Evolutionary conservation across 2,888 invertebrate species (phyloP), one percentile per base, ranked within the genome.

Genomic region (Omphaloscelis lunosa): DNA sequence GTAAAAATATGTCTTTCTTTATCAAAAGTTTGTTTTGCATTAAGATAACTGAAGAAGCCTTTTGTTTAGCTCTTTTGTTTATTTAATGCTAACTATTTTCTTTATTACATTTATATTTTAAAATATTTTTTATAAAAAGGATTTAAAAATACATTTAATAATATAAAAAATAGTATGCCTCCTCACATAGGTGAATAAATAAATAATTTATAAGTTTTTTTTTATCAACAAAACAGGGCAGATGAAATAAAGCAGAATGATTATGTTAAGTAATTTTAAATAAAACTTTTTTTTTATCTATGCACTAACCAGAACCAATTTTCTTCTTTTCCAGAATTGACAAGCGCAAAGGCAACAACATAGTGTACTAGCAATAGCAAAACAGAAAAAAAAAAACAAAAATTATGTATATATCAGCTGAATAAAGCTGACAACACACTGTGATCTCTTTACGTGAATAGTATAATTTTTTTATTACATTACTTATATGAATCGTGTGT

Each of bases 371-470:
- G 86, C 80, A 77, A 86, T 83, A 87, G 66, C 91, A 91, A 90
- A 90, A 84, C 91, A 91, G 91, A 92, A 91, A 92, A 92, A 93
- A 93, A 91, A 91, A 92, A 92, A 82, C 82, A 85, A 86, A 89
- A 91, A 90, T 87, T 83, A 91, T 90, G 89, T 90, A 89, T 86
- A 88, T 88, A 85, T 63, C 81, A 75, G 88, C 83, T 77, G 74
- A 77, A 72, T 76, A 80, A 45, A 80, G 80, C 82, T 79, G 84
- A 56, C 56, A 72, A 20, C 51, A 51, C 79, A 90, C 93, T 94
- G 94, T 95, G 95, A 95, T 95, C 95, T 95, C 93, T 85, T 86
- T 78, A 80, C 88, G 91, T 93, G 92, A 91, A 91, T 93, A 93
- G 92, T 92, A 89, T 92, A 90, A 86, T 89, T 88, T 88, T 91